Evolutionary conservation across 2,113 vertebrate species (phyloP).

Genomic region (Merops nubicus): DNA sequence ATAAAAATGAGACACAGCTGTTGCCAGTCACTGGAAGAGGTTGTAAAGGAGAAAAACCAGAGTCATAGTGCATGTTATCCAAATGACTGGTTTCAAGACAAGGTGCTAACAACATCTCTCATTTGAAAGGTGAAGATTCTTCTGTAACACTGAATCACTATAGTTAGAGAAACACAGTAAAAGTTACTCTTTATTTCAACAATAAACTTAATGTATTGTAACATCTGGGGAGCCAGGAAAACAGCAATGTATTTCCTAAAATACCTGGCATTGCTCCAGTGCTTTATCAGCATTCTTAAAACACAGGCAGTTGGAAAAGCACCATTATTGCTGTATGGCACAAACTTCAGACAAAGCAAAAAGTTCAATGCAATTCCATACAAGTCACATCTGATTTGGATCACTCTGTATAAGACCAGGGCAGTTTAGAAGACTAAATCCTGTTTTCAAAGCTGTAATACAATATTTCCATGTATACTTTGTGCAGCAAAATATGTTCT

Average conservation of each 20-base stretch:
- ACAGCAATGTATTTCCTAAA: not conserved
- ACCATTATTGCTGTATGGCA: not conserved
- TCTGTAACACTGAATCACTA: not conserved
- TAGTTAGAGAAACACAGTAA: not conserved
- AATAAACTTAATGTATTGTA: not conserved
- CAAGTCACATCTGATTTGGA: not conserved
- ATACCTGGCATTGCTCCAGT: not conserved
- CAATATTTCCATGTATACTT: not conserved
- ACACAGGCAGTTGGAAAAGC: not conserved
- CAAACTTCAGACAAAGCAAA: not conserved
- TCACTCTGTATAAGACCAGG: not conserved
- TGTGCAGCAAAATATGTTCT: not conserved
- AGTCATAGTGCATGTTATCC: not conserved
- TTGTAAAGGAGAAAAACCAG: not conserved
- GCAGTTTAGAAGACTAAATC: not conserved
- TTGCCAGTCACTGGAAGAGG: not conserved
- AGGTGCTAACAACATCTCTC: not conserved
- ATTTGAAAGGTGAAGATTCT: not conserved
- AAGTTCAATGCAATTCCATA: not conserved
- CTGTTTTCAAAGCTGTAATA: not conserved
- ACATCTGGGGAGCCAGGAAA: conserved; percentile 1
- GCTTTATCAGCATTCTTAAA: conserved; percentile 27
- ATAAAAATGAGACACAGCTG: conserved; percentile 15
- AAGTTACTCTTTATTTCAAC: not conserved
- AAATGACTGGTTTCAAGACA: conserved; percentile 21